These are phyloP conservation scores for Coilia nasus DNA, from an alignment of 2,797 vertebrate genomes.

Conservation along the genomic window DNA sequence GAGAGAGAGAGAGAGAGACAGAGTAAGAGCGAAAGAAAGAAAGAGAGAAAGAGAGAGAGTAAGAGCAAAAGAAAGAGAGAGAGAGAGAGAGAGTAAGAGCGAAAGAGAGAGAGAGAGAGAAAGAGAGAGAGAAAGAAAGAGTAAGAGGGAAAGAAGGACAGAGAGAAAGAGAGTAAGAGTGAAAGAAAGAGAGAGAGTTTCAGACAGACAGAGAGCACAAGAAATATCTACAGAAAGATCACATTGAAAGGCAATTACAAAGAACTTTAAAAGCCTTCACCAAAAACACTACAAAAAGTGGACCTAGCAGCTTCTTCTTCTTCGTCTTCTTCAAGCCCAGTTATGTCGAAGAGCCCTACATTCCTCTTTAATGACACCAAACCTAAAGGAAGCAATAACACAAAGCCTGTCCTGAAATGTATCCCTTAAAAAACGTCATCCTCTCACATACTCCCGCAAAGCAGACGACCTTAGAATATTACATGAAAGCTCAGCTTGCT, in stretches of 20 bases:
- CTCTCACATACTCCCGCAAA: not conserved
- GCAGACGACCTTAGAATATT: not conserved
- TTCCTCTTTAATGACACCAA: not conserved
- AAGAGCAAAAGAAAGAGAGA: no score
- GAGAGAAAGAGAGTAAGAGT: not conserved
- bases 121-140: not conserved
- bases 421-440: not conserved
- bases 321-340: not conserved
- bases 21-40: not conserved
- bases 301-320: not conserved
- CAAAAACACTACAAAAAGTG: not conserved
- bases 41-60: not conserved
- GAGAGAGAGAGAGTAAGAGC: not conserved
- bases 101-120: not conserved
- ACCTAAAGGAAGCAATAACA: not conserved
- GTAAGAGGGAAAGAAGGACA: no score
- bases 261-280: not conserved
- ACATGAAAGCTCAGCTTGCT: not conserved
- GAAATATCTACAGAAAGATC: not conserved
- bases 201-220: not conserved
- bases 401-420: not conserved
- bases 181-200: no score
- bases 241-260: not conserved
- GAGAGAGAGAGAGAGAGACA: no score
- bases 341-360: not conserved